phyloP scores from a whole-genome alignment of 2,113 vertebrate genomes.

The Heterotilapia buettikoferi region DNA sequence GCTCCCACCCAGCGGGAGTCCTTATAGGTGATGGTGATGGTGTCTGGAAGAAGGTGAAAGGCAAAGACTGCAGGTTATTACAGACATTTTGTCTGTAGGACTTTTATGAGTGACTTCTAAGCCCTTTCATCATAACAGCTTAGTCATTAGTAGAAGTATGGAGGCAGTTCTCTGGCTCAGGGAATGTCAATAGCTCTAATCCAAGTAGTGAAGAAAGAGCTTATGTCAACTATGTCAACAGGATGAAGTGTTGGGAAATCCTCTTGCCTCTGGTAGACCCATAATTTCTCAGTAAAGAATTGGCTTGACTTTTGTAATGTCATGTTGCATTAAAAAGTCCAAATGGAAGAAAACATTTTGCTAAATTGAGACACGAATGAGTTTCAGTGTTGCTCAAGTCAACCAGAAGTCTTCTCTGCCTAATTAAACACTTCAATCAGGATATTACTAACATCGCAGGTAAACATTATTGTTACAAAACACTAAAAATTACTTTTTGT shows the following conservation, averaged over 20 bases:
- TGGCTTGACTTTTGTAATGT: not conserved
- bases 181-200: not conserved
- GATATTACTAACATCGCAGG: not conserved
- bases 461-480: not conserved
- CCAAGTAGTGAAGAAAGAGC: not conserved
- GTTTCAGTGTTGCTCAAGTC: not conserved
- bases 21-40: constrained; percentile 78
- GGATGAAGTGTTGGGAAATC: not conserved
- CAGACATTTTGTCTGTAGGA: not conserved
- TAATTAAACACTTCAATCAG: not conserved
- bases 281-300: not conserved
- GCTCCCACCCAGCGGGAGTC: constrained; percentile 94
- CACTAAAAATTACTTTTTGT: not conserved
- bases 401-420: not conserved
- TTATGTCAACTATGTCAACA: not conserved
- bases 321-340: not conserved
- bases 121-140: not conserved
- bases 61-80: not conserved
- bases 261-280: not conserved
- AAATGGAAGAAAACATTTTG: not conserved
- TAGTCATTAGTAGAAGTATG: not conserved
- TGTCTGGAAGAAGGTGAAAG: constrained; percentile 63
- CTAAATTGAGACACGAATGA: not conserved
- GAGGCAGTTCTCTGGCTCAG: not conserved
- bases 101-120: not conserved